Evolutionary conservation across 2,888 invertebrate species (phyloP).

Genomic region (Nomada fucata): DNA sequence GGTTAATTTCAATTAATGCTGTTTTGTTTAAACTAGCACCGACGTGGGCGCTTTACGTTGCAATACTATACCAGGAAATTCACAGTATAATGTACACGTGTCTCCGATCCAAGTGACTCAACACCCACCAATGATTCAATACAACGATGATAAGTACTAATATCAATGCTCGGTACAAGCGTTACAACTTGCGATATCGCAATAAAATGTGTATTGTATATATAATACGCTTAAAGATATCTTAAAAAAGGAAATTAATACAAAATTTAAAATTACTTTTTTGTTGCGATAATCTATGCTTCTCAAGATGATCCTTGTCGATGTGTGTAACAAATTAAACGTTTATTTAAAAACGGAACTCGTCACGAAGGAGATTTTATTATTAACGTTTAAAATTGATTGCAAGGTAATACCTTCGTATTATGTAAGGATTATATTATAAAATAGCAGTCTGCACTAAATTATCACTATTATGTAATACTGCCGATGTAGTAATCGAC

Average conservation of each 20-base stretch:
- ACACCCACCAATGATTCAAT: slow-evolving; percentile 36
- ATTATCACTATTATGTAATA: neutral
- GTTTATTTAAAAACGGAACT: too few relatives aligned
- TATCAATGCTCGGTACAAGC: neutral
- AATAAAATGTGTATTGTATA: neutral
- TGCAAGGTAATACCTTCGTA: neutral
- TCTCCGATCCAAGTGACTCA: slow-evolving; percentile 42
- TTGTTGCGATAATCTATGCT: too few relatives aligned
- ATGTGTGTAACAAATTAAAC: too few relatives aligned
- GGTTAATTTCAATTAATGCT: slow-evolving; percentile 13
- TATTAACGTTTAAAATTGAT: neutral
- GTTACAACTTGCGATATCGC: neutral
- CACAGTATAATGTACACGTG: slow-evolving; percentile 30
- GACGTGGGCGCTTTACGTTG: slow-evolving; percentile 24
- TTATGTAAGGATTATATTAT: slow-evolving; percentile 16
- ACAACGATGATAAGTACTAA: slow-evolving; percentile 25
- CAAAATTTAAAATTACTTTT: neutral
- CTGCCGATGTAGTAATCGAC: neutral
- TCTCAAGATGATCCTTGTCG: too few relatives aligned
- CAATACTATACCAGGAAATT: slow-evolving; percentile 35
- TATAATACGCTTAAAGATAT: neutral
- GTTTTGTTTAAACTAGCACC: slow-evolving; percentile 14
- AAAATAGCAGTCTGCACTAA: neutral
- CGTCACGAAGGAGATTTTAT: too few relatives aligned
- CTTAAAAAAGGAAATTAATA: neutral